Evolutionary conservation across 23 tunicate genomes (phyloP), one percentile per base, ranked within the genome.

Genomic region (Trididemnum nubilum): DNA sequence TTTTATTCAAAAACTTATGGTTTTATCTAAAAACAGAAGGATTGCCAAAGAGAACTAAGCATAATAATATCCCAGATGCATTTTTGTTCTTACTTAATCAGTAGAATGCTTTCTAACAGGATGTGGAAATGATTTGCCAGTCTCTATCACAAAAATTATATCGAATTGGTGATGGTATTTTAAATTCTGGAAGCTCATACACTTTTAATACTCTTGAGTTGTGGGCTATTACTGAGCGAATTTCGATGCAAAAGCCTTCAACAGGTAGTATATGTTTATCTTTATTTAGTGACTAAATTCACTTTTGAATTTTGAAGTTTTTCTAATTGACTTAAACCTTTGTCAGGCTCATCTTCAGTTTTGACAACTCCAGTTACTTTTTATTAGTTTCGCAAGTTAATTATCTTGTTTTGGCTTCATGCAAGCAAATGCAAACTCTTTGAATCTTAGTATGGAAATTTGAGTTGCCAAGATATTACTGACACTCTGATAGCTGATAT

Each of bases 101-200:
- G 54, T 15, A 7, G 54, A 22, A 21, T 21, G 28, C n/a, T 61
- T 61, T 4, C 38, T 67, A 30, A 24, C 38, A 81, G 85, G 85
- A 81, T 37, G 85, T 81, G 32, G 85, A 81, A 81, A 66, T 37
- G 40, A 30, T 81, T 28, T 64, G 76, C 23, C 85, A 81, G 29
- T 12, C 38, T 67, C 28, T 81, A 2, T 77, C 85, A 1, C 34
- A 67, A 30, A 49, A 44, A 12, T 27, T 81, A 1, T 81, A 36
- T 27, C 23, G 32, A 65, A 70, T 28, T 40, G 85, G 85, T 39
- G 85, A 81, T 44, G 24, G 50, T 25, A 49, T 81, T 7, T 38
- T 81, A 1, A 38, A 24, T 9, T 66, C 73, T 36, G 77, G 85
- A 3, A 81, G 73, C 35, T 35, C 65, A 33, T 81, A 81, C 39